phyloP scores from a whole-genome alignment of 2,113 vertebrate genomes.

The Pluvianellus socialis region DNA sequence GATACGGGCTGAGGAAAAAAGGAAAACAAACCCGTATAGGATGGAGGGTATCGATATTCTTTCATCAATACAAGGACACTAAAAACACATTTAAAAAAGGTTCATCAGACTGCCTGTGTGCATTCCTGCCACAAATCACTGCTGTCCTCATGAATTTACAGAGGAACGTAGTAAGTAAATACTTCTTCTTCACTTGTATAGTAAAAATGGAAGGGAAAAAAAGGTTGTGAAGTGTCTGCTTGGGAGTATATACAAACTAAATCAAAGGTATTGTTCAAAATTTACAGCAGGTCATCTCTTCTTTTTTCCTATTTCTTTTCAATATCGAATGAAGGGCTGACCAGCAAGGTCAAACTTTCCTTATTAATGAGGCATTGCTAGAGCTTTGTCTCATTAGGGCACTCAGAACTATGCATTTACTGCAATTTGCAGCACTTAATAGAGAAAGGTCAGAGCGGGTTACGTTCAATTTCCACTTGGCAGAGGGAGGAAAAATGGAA shows the following conservation, averaged over 20 bases:
- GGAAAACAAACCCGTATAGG: background rate
- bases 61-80: background rate
- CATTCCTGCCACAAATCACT: background rate
- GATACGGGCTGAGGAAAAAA: background rate
- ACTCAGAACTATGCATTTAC: slow-evolving; percentile 88
- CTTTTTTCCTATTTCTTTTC: slow-evolving; percentile 85
- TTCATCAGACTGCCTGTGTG: background rate
- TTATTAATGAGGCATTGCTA: slow-evolving; percentile 90
- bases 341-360: slow-evolving; percentile 86
- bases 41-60: background rate
- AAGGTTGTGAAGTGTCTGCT: slow-evolving; percentile 43
- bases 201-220: slow-evolving; percentile 35
- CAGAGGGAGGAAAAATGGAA: slow-evolving; percentile 92
- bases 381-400: slow-evolving; percentile 82
- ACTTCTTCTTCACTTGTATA: slow-evolving; percentile 2
- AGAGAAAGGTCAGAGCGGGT: slow-evolving; percentile 93
- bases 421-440: slow-evolving; percentile 98
- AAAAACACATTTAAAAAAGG: background rate
- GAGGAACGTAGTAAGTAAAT: slow-evolving; percentile 19
- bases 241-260: slow-evolving; percentile 81
- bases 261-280: slow-evolving; percentile 85
- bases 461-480: slow-evolving; percentile 99
- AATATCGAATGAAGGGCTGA: slow-evolving; percentile 83
- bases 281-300: slow-evolving; percentile 87
- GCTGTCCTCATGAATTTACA: background rate